Conservation (phyloP, 2,113 vertebrate species). For the Vimba vimba region DNA sequence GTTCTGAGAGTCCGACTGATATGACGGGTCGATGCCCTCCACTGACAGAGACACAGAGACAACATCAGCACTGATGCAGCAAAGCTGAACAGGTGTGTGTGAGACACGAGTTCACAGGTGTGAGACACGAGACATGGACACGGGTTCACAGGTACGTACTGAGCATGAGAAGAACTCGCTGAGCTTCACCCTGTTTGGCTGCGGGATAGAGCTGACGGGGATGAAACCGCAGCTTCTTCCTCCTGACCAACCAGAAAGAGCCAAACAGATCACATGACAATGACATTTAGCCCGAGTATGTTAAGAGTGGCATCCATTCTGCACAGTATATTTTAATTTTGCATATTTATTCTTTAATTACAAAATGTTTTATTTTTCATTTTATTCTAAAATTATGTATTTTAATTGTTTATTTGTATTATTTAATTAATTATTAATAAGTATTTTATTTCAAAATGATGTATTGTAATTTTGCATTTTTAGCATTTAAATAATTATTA, state of each 20-base stretch:
- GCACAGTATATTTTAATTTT: background rate
- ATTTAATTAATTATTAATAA: background rate
- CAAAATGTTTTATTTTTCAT: too few relatives aligned
- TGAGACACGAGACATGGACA: too few relatives aligned
- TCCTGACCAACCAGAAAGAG: constrained; percentile 69
- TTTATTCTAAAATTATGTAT: background rate
- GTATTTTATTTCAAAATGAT: too few relatives aligned
- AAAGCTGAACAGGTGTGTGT: background rate
- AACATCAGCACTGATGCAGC: background rate
- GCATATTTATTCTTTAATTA: background rate
- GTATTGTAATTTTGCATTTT: too few relatives aligned
- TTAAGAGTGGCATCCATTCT: background rate
- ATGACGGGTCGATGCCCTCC: constrained; percentile 88
- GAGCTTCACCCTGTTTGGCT: constrained; percentile 88
- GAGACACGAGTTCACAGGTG: too few relatives aligned
- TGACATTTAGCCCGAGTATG: background rate
- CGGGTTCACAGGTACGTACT: constrained; percentile 74
- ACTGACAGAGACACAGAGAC: constrained; percentile 68
- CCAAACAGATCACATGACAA: constrained; percentile 13
- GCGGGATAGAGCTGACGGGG: constrained; percentile 89
- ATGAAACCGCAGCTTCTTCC: constrained; percentile 92
- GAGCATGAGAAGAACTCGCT: constrained; percentile 90
- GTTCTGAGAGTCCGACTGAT: constrained; percentile 88
- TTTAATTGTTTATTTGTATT: background rate
- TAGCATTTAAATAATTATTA: too few relatives aligned